Evolutionary conservation across 2,113 vertebrate genomes (phyloP), one percentile per base, ranked within the genome.

Genomic region (Nerophis ophidion): DNA sequence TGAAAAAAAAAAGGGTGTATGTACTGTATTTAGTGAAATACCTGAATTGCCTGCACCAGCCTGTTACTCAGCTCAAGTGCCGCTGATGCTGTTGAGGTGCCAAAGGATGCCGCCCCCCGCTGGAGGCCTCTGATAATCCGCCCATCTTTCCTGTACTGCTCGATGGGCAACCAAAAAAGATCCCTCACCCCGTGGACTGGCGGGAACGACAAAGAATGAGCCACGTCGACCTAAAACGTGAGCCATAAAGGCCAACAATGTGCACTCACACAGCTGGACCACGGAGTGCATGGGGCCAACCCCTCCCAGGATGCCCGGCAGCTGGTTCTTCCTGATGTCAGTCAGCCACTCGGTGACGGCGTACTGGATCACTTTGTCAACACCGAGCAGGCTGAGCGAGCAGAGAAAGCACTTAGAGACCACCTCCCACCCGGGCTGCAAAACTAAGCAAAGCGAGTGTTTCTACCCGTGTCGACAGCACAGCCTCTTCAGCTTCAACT

Each of bases 271-370:
- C 33, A 95, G 88, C 82, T 95, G 94, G n/a, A 96, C 92, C 0
- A 95, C 93, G 0, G 93, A 95, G 72, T 95, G 94, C 94, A 96
- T 95, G 65, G 94, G 94, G 4, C 94, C 94, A 1, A 96, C 93
- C 1, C 94, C 94, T n/a, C 93, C 93, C 81, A 95, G 86, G 80
- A 96, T 90, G 7, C 94, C 94, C 0, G 93, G 93, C 74, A 96
- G 87, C 83, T 96, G 94, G 86, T 94, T 96, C 82, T 95, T 95
- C 63, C 92, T 90, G 81, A 96, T 95, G 75, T 96, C 94, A 0
- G 90, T 90, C 65, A 95, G 88, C 94, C 94, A 96, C 74, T 96
- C 94, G 0, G 91, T 93, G 74, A 95, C 85, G 0, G 94, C 93
- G 0, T 94, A 95, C 77, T 92, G 91, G 63, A 95, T 90, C 65